phyloP scores from a whole-genome alignment of 2,113 vertebrate species.

The Hypomesus transpacificus region DNA sequence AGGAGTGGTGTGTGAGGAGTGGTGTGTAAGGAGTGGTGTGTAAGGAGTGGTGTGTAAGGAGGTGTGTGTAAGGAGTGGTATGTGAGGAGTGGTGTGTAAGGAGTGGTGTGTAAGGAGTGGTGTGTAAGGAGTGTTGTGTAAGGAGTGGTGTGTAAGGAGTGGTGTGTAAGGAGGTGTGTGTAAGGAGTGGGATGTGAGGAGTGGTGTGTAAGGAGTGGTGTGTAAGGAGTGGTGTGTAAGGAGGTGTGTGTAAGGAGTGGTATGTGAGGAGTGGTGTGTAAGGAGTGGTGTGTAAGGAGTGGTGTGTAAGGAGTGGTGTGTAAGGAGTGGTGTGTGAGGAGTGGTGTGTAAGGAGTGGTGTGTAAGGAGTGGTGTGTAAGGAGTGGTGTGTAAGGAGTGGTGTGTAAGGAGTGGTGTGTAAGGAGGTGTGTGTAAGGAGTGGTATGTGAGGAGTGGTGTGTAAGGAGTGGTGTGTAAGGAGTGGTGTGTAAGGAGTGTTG shows the following conservation, averaged over 20 bases:
- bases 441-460: too few species aligned
- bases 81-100: neutral
- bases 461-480: too few species aligned
- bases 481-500: too few species aligned
- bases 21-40: slow-evolving; percentile 1
- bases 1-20: neutral
- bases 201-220: slow-evolving; percentile 10
- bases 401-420: too few species aligned
- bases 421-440: too few species aligned
- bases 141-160: slow-evolving; percentile 37
- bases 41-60: slow-evolving; percentile 3
- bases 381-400: too few species aligned
- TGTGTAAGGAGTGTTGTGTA: neutral
- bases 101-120: neutral
- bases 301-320: neutral
- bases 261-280: neutral
- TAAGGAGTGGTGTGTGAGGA: neutral
- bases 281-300: neutral
- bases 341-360: neutral
- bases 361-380: neutral
- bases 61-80: neutral
- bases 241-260: neutral
- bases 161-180: neutral
- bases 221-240: neutral
- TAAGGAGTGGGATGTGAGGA: neutral